These are phyloP conservation scores for Caenorhabditis sp. DNA, from an alignment of 2,888 invertebrate species.

Conservation along the genomic window DNA sequence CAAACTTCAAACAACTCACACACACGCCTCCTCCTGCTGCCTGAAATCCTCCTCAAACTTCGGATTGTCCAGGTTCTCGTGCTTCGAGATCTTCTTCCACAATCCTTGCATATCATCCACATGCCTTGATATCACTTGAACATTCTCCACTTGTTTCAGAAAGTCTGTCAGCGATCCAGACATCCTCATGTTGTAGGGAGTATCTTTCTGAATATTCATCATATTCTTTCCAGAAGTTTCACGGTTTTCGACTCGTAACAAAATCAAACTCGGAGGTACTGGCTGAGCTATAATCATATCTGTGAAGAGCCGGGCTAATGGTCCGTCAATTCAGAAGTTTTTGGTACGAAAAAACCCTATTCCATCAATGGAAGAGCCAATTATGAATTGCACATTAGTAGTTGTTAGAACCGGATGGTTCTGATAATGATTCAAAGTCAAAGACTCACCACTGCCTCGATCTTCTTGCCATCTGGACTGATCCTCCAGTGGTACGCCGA, in stretches of 20 bases:
- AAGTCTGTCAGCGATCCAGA: conserved; percentile 69
- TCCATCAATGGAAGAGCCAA: no score
- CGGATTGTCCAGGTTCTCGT: conserved; percentile 70
- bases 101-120: conserved; percentile 52
- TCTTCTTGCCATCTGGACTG: conserved; percentile 70
- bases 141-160: conserved; percentile 64
- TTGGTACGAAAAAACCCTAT: no score
- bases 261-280: no score
- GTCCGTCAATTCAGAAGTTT: no score
- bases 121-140: conserved; percentile 50
- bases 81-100: conserved; percentile 49
- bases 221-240: no score
- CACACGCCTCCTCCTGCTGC: conserved; percentile 67
- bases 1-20: conserved; percentile 41
- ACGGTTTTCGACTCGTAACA: no score
- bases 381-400: no score
- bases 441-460: conserved; percentile 67
- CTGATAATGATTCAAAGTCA: neutral
- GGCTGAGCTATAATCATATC: no score
- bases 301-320: no score
- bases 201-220: conserved; percentile 50
- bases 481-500: conserved; percentile 68
- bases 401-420: neutral
- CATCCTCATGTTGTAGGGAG: conserved; percentile 60
- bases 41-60: conserved; percentile 71